These are phyloP conservation scores for Metridium senile DNA, from an alignment of 92 coral and sea anemone genomes.

Conservation along the genomic window DNA sequence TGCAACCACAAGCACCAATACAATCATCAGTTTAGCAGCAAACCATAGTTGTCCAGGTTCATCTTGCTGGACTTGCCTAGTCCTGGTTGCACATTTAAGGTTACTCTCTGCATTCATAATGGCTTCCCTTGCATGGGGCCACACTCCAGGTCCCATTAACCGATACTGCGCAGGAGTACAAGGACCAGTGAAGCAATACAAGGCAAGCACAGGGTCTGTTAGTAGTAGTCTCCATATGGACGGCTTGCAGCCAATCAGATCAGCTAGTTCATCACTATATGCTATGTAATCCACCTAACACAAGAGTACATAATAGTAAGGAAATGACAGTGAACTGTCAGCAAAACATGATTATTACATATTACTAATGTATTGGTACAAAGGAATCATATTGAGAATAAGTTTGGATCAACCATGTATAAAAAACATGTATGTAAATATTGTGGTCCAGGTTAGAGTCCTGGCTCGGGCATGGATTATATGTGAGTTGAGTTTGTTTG, in stretches of 20 bases:
- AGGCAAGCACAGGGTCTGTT: constrained; percentile 75
- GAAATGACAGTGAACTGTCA: too few species aligned
- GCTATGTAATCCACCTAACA: constrained; percentile 22
- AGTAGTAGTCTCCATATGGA: constrained; percentile 59
- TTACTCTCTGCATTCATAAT: constrained; percentile 68
- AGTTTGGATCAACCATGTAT: too few species aligned
- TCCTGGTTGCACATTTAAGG: constrained; percentile 66
- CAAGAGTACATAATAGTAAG: too few species aligned
- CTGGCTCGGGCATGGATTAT: too few species aligned
- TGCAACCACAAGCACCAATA: constrained; percentile 35
- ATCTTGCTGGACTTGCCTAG: constrained; percentile 36
- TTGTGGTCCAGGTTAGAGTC: too few species aligned
- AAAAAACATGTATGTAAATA: too few species aligned
- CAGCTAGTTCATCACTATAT: constrained; percentile 84
- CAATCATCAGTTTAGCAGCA: constrained; percentile 19
- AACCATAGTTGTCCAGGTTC: neutral
- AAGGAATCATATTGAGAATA: too few species aligned
- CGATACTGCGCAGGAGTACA: constrained; percentile 91
- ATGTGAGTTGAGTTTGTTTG: too few species aligned
- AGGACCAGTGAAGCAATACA: constrained; percentile 70
- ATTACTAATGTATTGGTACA: too few species aligned
- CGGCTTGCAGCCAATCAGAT: constrained; percentile 79
- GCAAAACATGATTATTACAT: too few species aligned
- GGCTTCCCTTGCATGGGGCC: constrained; percentile 82
- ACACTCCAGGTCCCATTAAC: constrained; percentile 82